Conservation (phyloP, 2,888 invertebrate genomes). For the Iselma pallidipennis region DNA sequence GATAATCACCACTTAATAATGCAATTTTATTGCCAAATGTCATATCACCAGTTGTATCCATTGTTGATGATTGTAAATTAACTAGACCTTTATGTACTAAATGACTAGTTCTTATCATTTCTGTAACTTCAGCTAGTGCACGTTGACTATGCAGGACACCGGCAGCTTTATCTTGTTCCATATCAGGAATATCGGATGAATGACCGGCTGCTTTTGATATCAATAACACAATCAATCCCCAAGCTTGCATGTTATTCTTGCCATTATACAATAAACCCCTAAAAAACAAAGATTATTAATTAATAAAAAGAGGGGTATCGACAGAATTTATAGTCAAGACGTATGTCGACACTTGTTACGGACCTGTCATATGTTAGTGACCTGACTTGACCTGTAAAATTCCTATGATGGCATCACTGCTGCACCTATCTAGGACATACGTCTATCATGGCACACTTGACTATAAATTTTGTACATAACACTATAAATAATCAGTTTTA, state of each 20-base stretch:
- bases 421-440: too few species aligned
- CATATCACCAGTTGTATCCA: conserved; percentile 71
- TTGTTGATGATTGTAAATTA: conserved; percentile 70
- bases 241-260: conserved; percentile 90
- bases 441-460: too few species aligned
- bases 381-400: too few species aligned
- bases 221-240: conserved; percentile 89
- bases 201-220: conserved; percentile 93
- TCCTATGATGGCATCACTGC: too few species aligned
- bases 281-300: conserved; percentile 27
- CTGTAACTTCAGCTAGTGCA: conserved; percentile 91
- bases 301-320: not conserved
- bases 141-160: conserved; percentile 85
- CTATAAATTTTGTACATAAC: too few species aligned
- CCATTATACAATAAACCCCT: conserved; percentile 91
- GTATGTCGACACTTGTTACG: too few species aligned
- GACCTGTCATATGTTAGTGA: too few species aligned
- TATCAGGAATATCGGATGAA: conserved; percentile 74
- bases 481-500: not conserved
- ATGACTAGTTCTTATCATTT: conserved; percentile 94
- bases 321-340: too few species aligned
- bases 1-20: conserved; percentile 85
- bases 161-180: conserved; percentile 84
- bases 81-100: conserved; percentile 82
- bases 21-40: conserved; percentile 96